Percentiles rank a stretch among this genome's conserved stretches.
Evolutionary conservation across 2,113 vertebrate species (phyloP).

Genomic region (rat (Rattus norvegicus)): DNA sequence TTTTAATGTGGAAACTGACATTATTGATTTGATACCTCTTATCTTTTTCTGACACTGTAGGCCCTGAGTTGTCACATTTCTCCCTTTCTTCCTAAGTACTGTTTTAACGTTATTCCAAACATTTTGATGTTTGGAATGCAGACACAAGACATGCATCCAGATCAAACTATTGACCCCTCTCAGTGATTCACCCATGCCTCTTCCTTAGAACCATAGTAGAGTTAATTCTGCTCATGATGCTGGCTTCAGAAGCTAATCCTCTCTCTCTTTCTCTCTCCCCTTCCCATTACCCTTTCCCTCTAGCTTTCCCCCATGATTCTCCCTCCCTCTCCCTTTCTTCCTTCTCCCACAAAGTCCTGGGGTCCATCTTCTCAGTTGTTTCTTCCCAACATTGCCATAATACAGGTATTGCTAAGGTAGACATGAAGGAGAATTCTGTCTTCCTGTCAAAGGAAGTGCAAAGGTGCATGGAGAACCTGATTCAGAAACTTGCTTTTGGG

Average conservation of each 20-base stretch:
- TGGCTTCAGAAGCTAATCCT: not conserved
- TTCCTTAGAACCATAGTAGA: not conserved
- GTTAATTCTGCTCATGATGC: not conserved
- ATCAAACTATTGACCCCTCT: not conserved
- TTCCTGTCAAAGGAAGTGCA: not conserved
- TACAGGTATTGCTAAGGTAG: not conserved
- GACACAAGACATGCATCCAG: not conserved
- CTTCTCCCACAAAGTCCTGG: not conserved
- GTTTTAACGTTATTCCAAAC: not conserved
- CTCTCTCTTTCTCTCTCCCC: not conserved
- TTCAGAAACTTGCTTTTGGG: slow-evolving; percentile 19
- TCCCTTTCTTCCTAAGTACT: not conserved
- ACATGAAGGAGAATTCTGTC: not conserved
- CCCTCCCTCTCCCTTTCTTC: not conserved
- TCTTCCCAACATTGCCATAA: not conserved
- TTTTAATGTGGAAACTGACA: not conserved
- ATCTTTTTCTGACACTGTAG: not conserved
- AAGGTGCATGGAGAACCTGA: not conserved
- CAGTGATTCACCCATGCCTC: not conserved
- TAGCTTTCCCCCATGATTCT: not conserved
- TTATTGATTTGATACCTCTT: not conserved
- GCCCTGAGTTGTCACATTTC: not conserved
- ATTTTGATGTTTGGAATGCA: slow-evolving; percentile 18
- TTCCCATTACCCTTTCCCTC: no score
- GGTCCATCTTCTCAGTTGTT: not conserved